Percentiles rank a stretch among this genome's conserved stretches.
Conservation (phyloP, 2,888 invertebrate species). For the Phytoseiulus persimilis region DNA sequence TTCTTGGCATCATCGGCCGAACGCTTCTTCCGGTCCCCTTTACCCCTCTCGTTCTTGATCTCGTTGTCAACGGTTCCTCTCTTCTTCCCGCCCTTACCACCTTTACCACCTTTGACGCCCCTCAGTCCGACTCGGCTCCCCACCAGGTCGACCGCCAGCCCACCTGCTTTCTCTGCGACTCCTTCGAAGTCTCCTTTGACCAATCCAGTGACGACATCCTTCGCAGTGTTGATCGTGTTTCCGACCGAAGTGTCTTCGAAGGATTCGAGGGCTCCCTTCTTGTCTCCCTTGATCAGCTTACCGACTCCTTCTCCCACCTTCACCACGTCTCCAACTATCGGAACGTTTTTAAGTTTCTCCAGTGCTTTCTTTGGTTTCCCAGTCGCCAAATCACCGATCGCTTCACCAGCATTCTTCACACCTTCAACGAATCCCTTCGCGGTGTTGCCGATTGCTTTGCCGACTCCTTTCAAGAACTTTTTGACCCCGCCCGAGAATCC, state of each 20-base stretch:
- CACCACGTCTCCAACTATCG: conserved; percentile 11
- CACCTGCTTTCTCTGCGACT: background rate
- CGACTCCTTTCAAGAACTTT: background rate
- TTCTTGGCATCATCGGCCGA: no score
- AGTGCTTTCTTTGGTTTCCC: conserved; percentile 22
- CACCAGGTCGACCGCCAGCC: background rate
- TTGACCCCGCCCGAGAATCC: background rate
- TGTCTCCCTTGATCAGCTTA: no score
- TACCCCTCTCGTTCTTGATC: background rate
- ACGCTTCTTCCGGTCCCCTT: background rate
- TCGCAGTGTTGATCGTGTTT: background rate
- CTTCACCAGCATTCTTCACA: background rate
- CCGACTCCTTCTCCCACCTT: no score
- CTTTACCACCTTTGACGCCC: background rate
- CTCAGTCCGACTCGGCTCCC: background rate
- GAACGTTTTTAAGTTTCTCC: conserved; percentile 19
- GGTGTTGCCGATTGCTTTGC: conserved; percentile 12
- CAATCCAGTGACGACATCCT: background rate
- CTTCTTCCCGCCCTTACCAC: background rate
- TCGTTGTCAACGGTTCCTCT: conserved; percentile 19
- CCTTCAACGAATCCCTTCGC: conserved; percentile 13
- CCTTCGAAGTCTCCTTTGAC: conserved; percentile 37
- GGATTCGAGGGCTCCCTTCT: no score
- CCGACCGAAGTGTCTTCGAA: no score
- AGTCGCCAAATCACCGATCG: conserved; percentile 11